phyloP scores from a whole-genome alignment of 2,888 invertebrate genomes.

The Mystacides longicornis region DNA sequence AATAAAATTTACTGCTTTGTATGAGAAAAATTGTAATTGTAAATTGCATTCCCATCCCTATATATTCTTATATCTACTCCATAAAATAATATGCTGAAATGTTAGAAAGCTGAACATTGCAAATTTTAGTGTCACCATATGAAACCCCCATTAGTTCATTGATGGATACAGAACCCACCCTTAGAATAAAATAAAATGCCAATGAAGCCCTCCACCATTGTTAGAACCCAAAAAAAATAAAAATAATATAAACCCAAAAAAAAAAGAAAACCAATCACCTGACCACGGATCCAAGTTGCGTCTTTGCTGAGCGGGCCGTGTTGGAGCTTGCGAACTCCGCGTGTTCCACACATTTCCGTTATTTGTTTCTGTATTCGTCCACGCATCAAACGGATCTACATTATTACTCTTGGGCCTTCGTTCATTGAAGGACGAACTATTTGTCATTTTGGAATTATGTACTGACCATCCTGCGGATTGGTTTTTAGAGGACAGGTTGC shows the following conservation, averaged over 20 bases:
- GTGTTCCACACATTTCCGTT: constrained; percentile 10
- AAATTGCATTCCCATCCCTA: too few relatives aligned
- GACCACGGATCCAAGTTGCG: constrained; percentile 53
- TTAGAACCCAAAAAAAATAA: constrained; percentile 29
- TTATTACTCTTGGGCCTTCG: constrained; percentile 17
- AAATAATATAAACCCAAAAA: constrained; percentile 15
- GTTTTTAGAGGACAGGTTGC: constrained; percentile 26
- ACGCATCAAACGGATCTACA: constrained; percentile 20
- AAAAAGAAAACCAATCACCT: constrained; percentile 41
- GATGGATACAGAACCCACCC: too few relatives aligned
- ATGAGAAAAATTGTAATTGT: too few relatives aligned
- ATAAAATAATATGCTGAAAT: too few relatives aligned
- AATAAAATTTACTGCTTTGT: too few relatives aligned
- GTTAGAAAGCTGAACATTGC: too few relatives aligned
- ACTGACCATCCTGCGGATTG: constrained; percentile 23
- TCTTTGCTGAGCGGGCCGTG: constrained; percentile 38
- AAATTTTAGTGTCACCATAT: too few relatives aligned
- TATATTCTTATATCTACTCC: too few relatives aligned
- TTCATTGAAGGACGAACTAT: constrained; percentile 23
- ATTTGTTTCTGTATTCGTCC: constrained; percentile 17
- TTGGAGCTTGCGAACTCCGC: constrained; percentile 27
- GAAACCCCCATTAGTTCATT: too few relatives aligned
- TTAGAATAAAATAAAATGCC: too few relatives aligned
- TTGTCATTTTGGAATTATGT: constrained; percentile 15
- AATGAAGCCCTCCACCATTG: too few relatives aligned